A percentile compares a stretch with the other conserved stretches of the same genome.
These are phyloP conservation scores for Peromyscus californicus DNA, from an alignment of 2,113 vertebrate genomes.

Conservation along the genomic window DNA sequence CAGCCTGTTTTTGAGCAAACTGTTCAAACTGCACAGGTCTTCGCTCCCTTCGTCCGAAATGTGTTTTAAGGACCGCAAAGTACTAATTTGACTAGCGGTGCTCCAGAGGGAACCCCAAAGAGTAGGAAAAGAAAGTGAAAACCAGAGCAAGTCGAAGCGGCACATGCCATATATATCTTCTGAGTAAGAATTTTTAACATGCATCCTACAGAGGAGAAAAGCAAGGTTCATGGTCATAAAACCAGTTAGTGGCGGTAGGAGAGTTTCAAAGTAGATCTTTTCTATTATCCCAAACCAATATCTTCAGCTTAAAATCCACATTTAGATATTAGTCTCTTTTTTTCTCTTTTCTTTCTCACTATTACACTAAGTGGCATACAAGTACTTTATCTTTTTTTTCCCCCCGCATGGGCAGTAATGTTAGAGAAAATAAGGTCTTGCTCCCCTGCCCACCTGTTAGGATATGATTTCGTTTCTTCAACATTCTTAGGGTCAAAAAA, in stretches of 20 bases:
- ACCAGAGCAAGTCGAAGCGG: background rate
- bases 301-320: conserved; percentile 53
- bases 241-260: background rate
- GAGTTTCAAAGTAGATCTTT: conserved; percentile 24
- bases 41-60: background rate
- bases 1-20: conserved; percentile 12
- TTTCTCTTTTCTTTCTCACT: conserved; percentile 11
- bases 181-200: conserved; percentile 18
- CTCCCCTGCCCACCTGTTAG: conserved; percentile 46
- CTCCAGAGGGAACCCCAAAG: conserved; percentile 20
- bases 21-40: background rate
- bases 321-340: conserved; percentile 35
- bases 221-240: background rate
- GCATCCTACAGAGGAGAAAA: conserved; percentile 21
- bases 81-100: background rate
- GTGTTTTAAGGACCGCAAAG: conserved; percentile 33
- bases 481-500: conserved; percentile 32
- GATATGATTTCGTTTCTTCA: conserved; percentile 24
- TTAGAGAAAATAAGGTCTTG: conserved; percentile 13
- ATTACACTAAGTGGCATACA: background rate
- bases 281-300: conserved; percentile 32
- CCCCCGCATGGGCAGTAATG: background rate
- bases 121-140: conserved; percentile 33
- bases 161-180: conserved; percentile 32
- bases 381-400: conserved; percentile 19